Evolutionary conservation across 2,113 vertebrate genomes (phyloP).

Genomic region (Callospermophilus lateralis): DNA sequence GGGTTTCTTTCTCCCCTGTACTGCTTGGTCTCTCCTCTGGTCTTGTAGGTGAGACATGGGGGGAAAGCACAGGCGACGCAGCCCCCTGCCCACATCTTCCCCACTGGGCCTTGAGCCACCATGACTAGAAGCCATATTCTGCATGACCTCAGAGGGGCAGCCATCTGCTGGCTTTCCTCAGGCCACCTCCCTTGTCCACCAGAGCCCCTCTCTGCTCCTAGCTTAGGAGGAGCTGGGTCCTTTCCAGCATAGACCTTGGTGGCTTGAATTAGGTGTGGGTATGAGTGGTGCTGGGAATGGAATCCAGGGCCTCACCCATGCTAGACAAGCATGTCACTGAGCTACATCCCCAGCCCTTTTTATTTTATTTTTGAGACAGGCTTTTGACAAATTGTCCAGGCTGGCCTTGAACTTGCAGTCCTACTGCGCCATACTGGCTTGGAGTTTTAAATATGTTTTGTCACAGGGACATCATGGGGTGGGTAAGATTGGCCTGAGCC

Average conservation of each 20-base stretch:
- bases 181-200: background rate
- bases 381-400: background rate
- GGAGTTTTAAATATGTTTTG: background rate
- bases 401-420: background rate
- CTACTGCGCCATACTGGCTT: background rate
- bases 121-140: background rate
- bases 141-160: background rate
- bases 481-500: background rate
- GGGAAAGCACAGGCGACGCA: background rate
- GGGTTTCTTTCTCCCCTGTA: background rate
- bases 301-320: background rate
- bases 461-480: background rate
- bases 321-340: background rate
- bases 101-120: background rate
- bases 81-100: background rate
- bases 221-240: background rate
- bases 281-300: background rate
- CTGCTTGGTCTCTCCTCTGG: background rate
- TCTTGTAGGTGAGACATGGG: background rate
- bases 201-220: background rate
- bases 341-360: background rate
- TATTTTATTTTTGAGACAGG: background rate
- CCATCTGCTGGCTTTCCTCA: background rate
- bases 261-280: background rate
- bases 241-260: background rate